Percentiles rank a stretch among this genome's conserved stretches.
Evolutionary conservation across 1,140 invertebrate species (phyloP).

Genomic region (Aethina tumida): DNA sequence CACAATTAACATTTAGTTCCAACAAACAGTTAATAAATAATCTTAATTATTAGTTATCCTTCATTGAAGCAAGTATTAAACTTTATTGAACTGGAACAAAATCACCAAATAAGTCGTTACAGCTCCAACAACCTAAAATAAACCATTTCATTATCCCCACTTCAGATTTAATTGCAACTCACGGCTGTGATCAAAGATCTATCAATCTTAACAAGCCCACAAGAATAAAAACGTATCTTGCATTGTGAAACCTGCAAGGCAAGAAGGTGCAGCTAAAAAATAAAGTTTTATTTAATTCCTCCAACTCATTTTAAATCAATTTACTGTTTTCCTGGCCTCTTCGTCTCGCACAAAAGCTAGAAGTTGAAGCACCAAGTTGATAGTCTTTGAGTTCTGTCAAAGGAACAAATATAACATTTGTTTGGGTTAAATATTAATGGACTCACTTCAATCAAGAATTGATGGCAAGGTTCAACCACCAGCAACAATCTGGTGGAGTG

Average conservation of each 20-base stretch:
- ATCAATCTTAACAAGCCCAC: conserved; percentile 53
- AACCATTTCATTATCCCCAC: conserved; percentile 3
- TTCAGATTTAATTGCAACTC: conserved; percentile 24
- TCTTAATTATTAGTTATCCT: too few relatives aligned
- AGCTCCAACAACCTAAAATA: conserved; percentile 51
- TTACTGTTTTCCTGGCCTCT: conserved; percentile 7
- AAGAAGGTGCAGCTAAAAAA: conserved; percentile 48
- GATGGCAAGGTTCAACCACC: conserved; percentile 56
- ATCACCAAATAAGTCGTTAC: conserved; percentile 63
- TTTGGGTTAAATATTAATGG: conserved; percentile 7
- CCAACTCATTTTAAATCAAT: not conserved
- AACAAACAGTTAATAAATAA: too few relatives aligned
- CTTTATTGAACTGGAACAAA: conserved; percentile 52
- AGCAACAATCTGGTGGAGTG: conserved; percentile 50
- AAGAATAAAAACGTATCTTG: conserved; percentile 50
- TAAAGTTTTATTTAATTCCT: not conserved
- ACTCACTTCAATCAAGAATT: conserved; percentile 43
- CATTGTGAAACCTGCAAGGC: conserved; percentile 52
- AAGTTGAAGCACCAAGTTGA: not conserved
- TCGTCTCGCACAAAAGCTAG: conserved; percentile 3
- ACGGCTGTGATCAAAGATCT: conserved; percentile 54
- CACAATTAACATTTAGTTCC: too few relatives aligned
- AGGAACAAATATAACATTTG: not conserved
- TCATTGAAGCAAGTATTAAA: too few relatives aligned
- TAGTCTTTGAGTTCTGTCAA: not conserved